Conservation (phyloP, 1,140 invertebrate genomes). For the Ridgeia piscesae region DNA sequence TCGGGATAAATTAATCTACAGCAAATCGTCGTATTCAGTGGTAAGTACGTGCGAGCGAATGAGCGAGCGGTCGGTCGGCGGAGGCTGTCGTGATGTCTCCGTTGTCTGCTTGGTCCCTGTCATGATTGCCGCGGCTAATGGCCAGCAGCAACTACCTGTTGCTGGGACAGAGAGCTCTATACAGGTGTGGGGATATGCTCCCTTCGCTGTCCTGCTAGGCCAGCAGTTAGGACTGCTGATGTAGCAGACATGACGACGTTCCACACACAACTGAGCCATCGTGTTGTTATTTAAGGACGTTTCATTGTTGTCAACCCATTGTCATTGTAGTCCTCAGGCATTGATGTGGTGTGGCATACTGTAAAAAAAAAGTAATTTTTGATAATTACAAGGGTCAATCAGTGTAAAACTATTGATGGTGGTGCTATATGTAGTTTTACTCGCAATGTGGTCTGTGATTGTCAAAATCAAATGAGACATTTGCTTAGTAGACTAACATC, state of each 20-base stretch:
- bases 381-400: no score
- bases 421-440: no score
- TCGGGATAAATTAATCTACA: conserved; percentile 8
- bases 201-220: not conserved
- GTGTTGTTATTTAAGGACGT: not conserved
- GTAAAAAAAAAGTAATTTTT: no score
- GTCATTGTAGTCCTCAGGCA: not conserved
- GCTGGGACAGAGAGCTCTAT: not conserved
- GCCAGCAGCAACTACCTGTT: not conserved
- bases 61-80: no score
- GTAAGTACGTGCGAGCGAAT: conserved; percentile 74
- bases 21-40: conserved; percentile 1
- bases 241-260: not conserved
- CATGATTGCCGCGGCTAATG: not conserved
- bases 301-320: not conserved
- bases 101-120: conserved; percentile 95
- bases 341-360: not conserved
- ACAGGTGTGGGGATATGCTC: not conserved
- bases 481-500: no score
- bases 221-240: not conserved
- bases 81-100: conserved; percentile 99
- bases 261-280: not conserved
- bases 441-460: no score
- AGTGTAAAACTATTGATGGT: no score
- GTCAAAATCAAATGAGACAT: no score